Evolutionary conservation across 2,113 vertebrate genomes (phyloP).

Genomic region (Silurus glanis): DNA sequence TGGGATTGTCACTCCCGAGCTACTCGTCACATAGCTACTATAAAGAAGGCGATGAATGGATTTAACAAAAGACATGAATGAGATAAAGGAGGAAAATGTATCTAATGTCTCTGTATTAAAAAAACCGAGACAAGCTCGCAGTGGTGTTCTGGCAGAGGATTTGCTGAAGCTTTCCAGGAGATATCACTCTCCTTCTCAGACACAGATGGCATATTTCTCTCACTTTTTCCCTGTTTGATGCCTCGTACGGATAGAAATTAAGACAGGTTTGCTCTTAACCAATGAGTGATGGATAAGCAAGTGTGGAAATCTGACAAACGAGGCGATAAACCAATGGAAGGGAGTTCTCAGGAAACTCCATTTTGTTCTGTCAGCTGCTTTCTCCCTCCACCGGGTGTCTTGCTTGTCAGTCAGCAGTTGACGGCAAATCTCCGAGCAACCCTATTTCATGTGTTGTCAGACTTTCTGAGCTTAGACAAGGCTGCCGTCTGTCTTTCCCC

Average conservation of each 20-base stretch:
- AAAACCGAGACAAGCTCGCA: neutral
- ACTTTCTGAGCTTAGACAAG: conserved; percentile 45
- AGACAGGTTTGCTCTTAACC: neutral
- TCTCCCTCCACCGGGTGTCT: neutral
- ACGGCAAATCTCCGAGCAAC: conserved; percentile 21
- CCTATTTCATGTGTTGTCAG: conserved; percentile 50
- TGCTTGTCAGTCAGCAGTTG: conserved; percentile 18
- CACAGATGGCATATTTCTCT: conserved; percentile 6
- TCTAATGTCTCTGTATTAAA: conserved; percentile 11
- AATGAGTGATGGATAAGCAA: neutral
- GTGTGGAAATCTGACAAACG: conserved; percentile 13
- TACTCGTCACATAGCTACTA: neutral
- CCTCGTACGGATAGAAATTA: neutral
- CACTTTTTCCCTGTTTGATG: conserved; percentile 8
- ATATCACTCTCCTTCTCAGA: conserved; percentile 6
- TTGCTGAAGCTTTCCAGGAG: conserved; percentile 13
- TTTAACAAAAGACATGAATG: neutral
- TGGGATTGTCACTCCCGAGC: neutral
- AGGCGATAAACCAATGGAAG: conserved; percentile 22
- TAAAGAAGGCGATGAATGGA: conserved; percentile 4
- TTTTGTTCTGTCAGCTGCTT: neutral
- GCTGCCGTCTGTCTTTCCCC: conserved; percentile 50
- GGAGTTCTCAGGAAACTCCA: conserved; percentile 20
- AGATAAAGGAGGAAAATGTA: neutral
- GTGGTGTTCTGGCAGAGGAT: neutral